These are phyloP conservation scores for Hirudo medicinalis DNA, from an alignment of 1,140 invertebrate genomes.

Conservation along the genomic window DNA sequence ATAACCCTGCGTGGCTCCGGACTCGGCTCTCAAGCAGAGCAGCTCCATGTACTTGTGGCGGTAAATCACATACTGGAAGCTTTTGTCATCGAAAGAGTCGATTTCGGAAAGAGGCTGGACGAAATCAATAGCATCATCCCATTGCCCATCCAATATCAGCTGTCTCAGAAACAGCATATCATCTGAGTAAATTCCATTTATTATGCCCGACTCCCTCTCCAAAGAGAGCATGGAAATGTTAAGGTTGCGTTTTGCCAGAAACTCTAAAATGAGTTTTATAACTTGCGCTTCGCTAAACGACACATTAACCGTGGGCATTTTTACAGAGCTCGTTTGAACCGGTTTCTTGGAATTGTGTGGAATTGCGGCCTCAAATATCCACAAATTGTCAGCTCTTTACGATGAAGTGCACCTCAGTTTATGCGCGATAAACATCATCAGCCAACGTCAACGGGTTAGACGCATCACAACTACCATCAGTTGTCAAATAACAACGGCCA, in stretches of 20 bases:
- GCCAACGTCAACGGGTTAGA: too few relatives aligned
- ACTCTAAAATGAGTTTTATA: slow-evolving; percentile 75
- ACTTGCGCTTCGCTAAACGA: slow-evolving; percentile 66
- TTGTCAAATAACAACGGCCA: too few relatives aligned
- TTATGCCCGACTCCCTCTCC: slow-evolving; percentile 84
- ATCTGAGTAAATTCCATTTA: slow-evolving; percentile 76
- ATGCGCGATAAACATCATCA: too few relatives aligned
- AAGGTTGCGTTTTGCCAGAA: slow-evolving; percentile 73
- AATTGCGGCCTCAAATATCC: too few relatives aligned
- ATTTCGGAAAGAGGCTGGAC: slow-evolving; percentile 72
- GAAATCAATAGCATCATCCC: slow-evolving; percentile 93
- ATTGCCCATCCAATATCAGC: slow-evolving; percentile 87
- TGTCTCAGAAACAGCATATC: slow-evolving; percentile 81
- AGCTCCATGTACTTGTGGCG: slow-evolving; percentile 87
- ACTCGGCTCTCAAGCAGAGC: slow-evolving; percentile 82
- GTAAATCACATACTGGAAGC: slow-evolving; percentile 69
- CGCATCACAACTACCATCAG: too few relatives aligned
- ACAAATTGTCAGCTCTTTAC: too few relatives aligned
- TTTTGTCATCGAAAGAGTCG: slow-evolving; percentile 48
- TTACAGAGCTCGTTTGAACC: slow-evolving; percentile 8
- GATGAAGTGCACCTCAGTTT: too few relatives aligned
- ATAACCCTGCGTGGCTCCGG: slow-evolving; percentile 54
- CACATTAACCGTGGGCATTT: slow-evolving; percentile 34
- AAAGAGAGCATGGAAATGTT: slow-evolving; percentile 66
- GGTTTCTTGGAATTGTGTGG: not conserved